Conservation (phyloP, 2,113 vertebrate genomes). For the Pseudorectes ferrugineus region DNA sequence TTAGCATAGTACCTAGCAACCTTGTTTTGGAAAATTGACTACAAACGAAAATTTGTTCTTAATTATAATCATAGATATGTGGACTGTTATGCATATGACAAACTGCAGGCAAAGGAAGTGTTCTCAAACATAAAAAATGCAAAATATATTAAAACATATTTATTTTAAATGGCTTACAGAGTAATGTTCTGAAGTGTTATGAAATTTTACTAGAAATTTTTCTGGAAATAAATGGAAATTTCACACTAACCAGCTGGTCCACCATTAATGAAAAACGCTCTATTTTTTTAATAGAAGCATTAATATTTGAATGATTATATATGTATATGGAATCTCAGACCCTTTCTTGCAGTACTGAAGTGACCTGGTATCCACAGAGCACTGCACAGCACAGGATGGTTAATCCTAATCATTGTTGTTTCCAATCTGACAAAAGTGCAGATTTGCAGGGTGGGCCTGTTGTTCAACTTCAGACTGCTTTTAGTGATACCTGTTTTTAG, state of each 20-base stretch:
- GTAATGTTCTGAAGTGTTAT: background rate
- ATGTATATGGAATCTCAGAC: background rate
- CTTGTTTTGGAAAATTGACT: background rate
- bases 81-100: background rate
- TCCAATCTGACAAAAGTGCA: background rate
- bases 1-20: background rate
- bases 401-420: background rate
- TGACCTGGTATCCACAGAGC: background rate
- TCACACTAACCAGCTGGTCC: background rate
- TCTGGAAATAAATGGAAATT: background rate
- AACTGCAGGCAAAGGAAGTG: background rate
- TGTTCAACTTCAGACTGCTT: background rate
- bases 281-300: background rate
- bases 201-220: background rate
- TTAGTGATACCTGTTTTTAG: background rate
- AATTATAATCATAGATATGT: background rate
- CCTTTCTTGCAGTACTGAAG: background rate
- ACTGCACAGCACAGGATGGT: rapidly evolving
- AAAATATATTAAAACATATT: background rate
- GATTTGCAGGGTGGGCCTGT: background rate
- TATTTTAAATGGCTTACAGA: background rate
- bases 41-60: background rate
- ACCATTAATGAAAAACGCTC: background rate
- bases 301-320: background rate
- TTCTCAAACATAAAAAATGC: background rate